Evolutionary conservation across 2,888 invertebrate species (phyloP).

Genomic region (Deroplatys truncata): DNA sequence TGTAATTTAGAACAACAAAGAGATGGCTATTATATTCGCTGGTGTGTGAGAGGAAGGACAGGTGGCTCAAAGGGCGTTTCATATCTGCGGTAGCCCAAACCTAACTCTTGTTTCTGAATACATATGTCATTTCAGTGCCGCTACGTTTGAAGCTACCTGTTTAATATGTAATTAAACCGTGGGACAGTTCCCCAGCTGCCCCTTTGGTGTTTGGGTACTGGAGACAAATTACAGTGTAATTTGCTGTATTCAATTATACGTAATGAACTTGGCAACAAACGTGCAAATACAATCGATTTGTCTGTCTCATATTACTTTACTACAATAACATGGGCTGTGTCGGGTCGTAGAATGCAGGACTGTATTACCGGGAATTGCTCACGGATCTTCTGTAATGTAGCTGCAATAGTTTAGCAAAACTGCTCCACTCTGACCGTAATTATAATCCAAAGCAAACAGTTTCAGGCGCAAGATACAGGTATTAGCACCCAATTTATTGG

Average conservation of each 20-base stretch:
- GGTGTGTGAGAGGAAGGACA: background rate
- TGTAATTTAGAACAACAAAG: background rate
- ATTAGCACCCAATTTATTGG: background rate
- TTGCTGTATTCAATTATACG: background rate
- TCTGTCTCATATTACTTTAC: background rate
- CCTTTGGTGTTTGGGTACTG: background rate
- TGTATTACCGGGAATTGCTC: background rate
- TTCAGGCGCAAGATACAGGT: background rate
- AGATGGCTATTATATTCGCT: background rate
- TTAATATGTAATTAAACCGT: background rate
- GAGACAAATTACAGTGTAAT: background rate
- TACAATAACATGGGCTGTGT: background rate
- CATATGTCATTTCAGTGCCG: background rate
- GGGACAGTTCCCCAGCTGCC: background rate
- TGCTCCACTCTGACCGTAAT: background rate
- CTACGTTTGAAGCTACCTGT: background rate
- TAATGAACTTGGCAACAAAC: background rate
- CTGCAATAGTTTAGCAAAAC: background rate
- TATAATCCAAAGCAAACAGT: background rate
- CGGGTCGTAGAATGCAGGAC: background rate
- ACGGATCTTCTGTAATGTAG: background rate
- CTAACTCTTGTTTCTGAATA: background rate
- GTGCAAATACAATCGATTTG: background rate
- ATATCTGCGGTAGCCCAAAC: background rate
- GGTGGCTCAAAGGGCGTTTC: background rate